Base-by-base conservation (phyloP, 2,113 vertebrate genomes). In the Baryphthengus martii region DNA sequence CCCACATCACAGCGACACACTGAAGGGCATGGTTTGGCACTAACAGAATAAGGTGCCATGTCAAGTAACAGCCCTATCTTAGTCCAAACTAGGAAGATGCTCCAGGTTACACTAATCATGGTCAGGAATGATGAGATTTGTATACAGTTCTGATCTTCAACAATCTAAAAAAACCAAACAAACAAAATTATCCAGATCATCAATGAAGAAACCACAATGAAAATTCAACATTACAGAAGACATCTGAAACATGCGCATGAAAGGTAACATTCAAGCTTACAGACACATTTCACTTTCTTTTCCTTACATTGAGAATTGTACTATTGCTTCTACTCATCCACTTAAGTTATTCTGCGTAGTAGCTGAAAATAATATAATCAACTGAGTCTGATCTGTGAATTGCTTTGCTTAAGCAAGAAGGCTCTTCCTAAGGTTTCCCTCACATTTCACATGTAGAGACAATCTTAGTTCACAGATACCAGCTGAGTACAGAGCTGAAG, bases 1-100 rank as follows among this genome's bases (percentile, higher is more conserved):
- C 99, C 99, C 87, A 98, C 97, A 91, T 99, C 99, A 82, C 99
- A 99, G 95, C 99, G 99, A 97, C 99, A 99, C 56, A 97, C 98
- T 68, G 98, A 98, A 93, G 99, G 99, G 96, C 99, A 99, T 35
- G 99, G 97, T 93, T 99, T 98, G 71, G 99, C 99, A 97, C 98
- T 98, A 96, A 98, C 98, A 93, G 98, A 97, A 29, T 96, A 98
- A 97, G 99, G 98, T 96, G 98, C 98, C 94, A 99, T 98, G 88
- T 99, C 98, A 96, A 99, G 98, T 96, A 99, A 98, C 90, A 99
- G 98, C 96, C 99, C 99, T 45, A 99, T 98, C 98, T 98, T 98
- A 98, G 98, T 98, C 98, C 99, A 98, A 93, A 99, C 98, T 97
- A 99, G 98, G 96, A 99, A 98, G 97, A 99, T 98, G 97, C 97